Evolutionary conservation across 2,113 vertebrate species (phyloP), one percentile per base, ranked within the genome.

Genomic region (Saccopteryx leptura): DNA sequence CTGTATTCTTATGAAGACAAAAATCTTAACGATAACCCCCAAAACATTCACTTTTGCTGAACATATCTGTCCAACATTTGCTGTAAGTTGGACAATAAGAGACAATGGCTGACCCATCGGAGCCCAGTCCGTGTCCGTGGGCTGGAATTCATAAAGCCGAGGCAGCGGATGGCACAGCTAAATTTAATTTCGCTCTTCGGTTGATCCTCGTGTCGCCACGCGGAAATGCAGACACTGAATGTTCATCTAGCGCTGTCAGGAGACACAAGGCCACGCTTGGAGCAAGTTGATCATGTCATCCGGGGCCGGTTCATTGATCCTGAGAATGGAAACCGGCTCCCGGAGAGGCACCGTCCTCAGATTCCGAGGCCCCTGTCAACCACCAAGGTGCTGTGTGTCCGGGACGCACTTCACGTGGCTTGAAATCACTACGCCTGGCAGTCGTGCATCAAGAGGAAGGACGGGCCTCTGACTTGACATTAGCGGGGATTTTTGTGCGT

Each of bases 101-200:
- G 80, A 68, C 92, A 92, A 96, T 94, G 72, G 52, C 74, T 97
- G 92, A 92, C 58, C 93, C 66, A 96, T 24, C 87, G 97, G 80
- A 89, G 90, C 90, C 94, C 95, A 96, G 68, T 82, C 96, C 71
- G 95, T 93, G 69, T 96, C 86, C 86, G 10, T 86, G 97, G 96
- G 90, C 97, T 98, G 93, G 31, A 91, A 97, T 93, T 96, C 97
- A 97, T 92, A 95, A 90, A 92, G 96, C 56, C 80, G 95, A 98
- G 94, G 95, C 96, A 98, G 89, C 97, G 98, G 98, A 98, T 98
- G 98, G 97, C 93, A 95, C 96, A 97, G 96, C 69, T 81, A 97
- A 97, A 98, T 98, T 96, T 97, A 97, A 98, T 98, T 98, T 98
- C 39, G 91, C 79, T 97, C 6, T 96, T 97, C 98, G 94, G 96